A percentile compares a stretch with the other conserved stretches of the same genome.
Evolutionary conservation across 2,888 invertebrate genomes (phyloP).

Genomic region (Chamaedrilus cognettii): DNA sequence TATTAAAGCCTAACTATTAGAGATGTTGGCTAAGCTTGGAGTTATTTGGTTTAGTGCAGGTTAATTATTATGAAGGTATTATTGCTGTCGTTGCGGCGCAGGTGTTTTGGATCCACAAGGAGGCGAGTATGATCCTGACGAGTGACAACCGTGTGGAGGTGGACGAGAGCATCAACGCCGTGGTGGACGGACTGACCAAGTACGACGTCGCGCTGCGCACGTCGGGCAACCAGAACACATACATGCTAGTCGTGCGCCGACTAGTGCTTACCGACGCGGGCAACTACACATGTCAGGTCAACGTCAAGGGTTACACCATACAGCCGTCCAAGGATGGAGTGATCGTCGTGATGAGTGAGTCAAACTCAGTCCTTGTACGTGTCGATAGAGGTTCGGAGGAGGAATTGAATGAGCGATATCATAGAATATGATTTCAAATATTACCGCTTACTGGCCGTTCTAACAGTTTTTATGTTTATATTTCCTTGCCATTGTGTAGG

Average conservation of each 20-base stretch:
- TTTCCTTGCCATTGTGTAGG: too few species aligned
- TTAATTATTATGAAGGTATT: too few species aligned
- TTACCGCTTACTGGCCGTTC: too few species aligned
- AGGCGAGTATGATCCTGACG: conserved; percentile 27
- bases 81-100: too few species aligned
- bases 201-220: conserved; percentile 25
- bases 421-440: too few species aligned
- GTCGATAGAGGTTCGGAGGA: too few species aligned
- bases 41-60: too few species aligned
- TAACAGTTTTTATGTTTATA: too few species aligned
- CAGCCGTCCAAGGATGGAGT: conserved; percentile 31
- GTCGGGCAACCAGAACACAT: conserved; percentile 24
- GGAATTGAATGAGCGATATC: too few species aligned
- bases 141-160: conserved; percentile 34
- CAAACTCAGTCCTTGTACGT: too few species aligned
- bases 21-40: not conserved
- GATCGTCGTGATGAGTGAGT: conserved; percentile 35
- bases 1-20: not conserved
- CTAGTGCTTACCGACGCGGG: conserved; percentile 34
- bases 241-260: conserved; percentile 30
- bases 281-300: conserved; percentile 32
- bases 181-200: conserved; percentile 33
- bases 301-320: conserved; percentile 25
- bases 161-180: conserved; percentile 29
- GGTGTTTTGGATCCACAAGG: conserved; percentile 36